phyloP scores from a whole-genome alignment of 2,888 invertebrate species.

The Xylophagus ater region DNA sequence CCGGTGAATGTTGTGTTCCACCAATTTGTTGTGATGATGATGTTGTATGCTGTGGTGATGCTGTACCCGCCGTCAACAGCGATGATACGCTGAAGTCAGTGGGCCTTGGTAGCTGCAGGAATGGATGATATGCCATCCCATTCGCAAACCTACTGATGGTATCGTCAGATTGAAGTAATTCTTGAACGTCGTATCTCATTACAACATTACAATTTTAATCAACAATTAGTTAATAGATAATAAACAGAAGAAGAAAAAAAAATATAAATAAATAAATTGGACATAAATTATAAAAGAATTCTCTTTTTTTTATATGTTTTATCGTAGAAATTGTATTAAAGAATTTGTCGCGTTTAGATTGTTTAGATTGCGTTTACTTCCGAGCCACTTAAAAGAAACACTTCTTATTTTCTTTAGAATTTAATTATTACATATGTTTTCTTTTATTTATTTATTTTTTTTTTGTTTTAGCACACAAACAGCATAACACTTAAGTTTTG shows the following conservation, averaged over 20 bases:
- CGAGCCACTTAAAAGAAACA: too few relatives aligned
- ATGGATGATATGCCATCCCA: constrained; percentile 73
- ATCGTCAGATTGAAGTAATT: constrained; percentile 42
- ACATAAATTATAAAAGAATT: too few relatives aligned
- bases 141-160: constrained; percentile 42
- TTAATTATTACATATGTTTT: too few relatives aligned
- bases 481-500: too few relatives aligned
- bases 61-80: constrained; percentile 65
- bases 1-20: constrained; percentile 29
- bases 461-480: too few relatives aligned
- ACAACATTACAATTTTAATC: constrained; percentile 36
- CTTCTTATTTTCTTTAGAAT: too few relatives aligned
- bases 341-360: too few relatives aligned
- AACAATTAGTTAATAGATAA: neutral
- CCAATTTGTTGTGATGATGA: constrained; percentile 30
- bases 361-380: too few relatives aligned
- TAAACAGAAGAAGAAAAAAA: neutral
- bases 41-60: constrained; percentile 26
- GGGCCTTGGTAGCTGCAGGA: constrained; percentile 79
- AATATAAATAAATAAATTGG: neutral
- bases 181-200: constrained; percentile 43
- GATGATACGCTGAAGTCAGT: constrained; percentile 90
- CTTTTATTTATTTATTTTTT: too few relatives aligned
- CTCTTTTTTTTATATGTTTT: too few relatives aligned
- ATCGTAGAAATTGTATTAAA: too few relatives aligned